These are phyloP conservation scores for Drosophila phalerata DNA, from an alignment of 2,888 invertebrate genomes.

Conservation along the genomic window DNA sequence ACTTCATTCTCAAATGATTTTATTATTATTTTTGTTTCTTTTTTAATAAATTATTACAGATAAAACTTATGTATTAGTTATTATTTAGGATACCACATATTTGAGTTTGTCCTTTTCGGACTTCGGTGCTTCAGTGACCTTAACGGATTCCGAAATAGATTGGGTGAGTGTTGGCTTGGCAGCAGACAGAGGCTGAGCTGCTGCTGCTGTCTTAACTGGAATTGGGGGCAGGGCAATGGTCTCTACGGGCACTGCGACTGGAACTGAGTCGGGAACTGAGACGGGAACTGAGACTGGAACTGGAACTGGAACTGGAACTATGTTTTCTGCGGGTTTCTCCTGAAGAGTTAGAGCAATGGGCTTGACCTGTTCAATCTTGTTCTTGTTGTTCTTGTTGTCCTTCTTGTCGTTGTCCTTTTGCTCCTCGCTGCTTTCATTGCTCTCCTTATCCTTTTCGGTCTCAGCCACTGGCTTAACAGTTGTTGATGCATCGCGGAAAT, in stretches of 20 bases:
- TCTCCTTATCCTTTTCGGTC: slow-evolving; percentile 35
- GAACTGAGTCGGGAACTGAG: neutral
- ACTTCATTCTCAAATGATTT: neutral
- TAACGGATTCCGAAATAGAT: neutral
- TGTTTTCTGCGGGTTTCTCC: slow-evolving; percentile 13
- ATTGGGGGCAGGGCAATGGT: slow-evolving; percentile 58
- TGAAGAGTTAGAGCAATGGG: slow-evolving; percentile 12
- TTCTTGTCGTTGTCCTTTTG: slow-evolving; percentile 41
- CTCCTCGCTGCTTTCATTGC: slow-evolving; percentile 63
- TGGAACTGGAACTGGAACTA: neutral
- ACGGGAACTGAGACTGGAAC: neutral
- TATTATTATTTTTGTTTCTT: slow-evolving; percentile 20
- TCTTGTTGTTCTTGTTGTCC: slow-evolving; percentile 1
- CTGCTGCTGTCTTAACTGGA: slow-evolving; percentile 45
- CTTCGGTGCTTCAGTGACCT: slow-evolving; percentile 9
- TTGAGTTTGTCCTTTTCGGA: slow-evolving; percentile 56
- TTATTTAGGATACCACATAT: slow-evolving; percentile 54
- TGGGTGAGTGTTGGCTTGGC: neutral
- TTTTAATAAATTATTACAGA: slow-evolving; percentile 35
- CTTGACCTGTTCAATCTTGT: slow-evolving; percentile 7
- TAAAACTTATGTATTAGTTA: slow-evolving; percentile 24
- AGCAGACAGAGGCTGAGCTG: neutral
- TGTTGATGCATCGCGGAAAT: slow-evolving; percentile 59
- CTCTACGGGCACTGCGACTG: slow-evolving; percentile 14
- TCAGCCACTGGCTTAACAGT: slow-evolving; percentile 3